Conservation (phyloP, 2,797 vertebrate genomes). For the Dendrocincla tyrannina region DNA sequence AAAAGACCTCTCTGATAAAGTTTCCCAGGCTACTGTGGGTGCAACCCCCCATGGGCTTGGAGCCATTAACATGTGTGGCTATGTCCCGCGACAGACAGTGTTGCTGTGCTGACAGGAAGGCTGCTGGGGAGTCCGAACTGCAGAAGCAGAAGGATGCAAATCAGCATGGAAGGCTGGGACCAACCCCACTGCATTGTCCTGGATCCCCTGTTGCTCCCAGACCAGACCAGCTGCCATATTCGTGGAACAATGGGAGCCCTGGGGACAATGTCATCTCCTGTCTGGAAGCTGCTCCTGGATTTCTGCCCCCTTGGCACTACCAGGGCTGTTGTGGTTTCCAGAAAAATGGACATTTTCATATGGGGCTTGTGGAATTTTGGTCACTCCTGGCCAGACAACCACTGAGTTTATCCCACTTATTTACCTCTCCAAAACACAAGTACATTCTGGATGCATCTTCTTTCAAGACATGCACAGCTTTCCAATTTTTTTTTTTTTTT, state of each 20-base stretch:
- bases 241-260: slow-evolving; percentile 17
- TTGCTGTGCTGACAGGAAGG: background rate
- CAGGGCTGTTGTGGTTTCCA: background rate
- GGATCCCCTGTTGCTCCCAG: background rate
- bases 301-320: background rate
- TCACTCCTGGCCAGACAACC: background rate
- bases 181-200: slow-evolving; percentile 23
- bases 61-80: background rate
- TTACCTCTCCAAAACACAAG: background rate
- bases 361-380: background rate
- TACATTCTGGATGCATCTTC: background rate
- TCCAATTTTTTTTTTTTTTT: background rate
- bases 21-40: background rate
- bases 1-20: background rate
- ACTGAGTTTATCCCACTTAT: background rate
- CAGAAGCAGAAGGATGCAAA: slow-evolving; percentile 7
- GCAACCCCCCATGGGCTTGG: background rate
- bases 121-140: background rate
- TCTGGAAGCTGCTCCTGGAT: slow-evolving; percentile 6
- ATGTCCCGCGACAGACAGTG: background rate
- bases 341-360: background rate
- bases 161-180: slow-evolving; percentile 15
- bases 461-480: background rate
- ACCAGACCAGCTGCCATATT: background rate
- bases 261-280: slow-evolving; percentile 15